Evolutionary conservation across 2,797 vertebrate genomes (phyloP).

Genomic region (Rachycentron canadum): DNA sequence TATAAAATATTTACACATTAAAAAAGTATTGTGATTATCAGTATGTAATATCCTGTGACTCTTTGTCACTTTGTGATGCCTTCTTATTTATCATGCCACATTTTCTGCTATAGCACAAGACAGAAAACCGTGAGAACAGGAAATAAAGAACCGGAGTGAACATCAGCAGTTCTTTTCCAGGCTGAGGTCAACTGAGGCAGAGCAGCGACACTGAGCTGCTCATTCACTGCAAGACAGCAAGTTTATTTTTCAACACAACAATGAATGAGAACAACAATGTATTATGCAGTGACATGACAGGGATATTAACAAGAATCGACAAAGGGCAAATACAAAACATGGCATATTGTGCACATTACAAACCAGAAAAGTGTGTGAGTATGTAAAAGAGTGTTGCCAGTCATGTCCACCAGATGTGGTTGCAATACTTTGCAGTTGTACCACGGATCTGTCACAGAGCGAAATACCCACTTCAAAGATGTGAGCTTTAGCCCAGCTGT

Average conservation of each 20-base stretch:
- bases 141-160: neutral
- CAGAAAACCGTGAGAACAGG: neutral
- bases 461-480: neutral
- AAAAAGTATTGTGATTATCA: neutral
- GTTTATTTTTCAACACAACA: neutral
- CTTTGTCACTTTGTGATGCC: neutral
- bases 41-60: neutral
- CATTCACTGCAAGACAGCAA: neutral
- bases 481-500: too few species aligned
- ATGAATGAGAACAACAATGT: neutral
- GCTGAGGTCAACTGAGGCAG: slow-evolving; percentile 6
- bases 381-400: neutral
- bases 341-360: too few species aligned
- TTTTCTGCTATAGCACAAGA: neutral
- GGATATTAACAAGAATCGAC: neutral
- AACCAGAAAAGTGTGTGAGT: neutral
- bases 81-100: neutral
- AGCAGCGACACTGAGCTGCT: neutral
- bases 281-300: neutral
- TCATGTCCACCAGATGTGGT: neutral
- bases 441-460: neutral
- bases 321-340: neutral
- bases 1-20: neutral
- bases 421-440: neutral
- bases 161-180: slow-evolving; percentile 18